Conservation (phyloP, 1,140 invertebrate genomes). For the Campoletis sonorensis region DNA sequence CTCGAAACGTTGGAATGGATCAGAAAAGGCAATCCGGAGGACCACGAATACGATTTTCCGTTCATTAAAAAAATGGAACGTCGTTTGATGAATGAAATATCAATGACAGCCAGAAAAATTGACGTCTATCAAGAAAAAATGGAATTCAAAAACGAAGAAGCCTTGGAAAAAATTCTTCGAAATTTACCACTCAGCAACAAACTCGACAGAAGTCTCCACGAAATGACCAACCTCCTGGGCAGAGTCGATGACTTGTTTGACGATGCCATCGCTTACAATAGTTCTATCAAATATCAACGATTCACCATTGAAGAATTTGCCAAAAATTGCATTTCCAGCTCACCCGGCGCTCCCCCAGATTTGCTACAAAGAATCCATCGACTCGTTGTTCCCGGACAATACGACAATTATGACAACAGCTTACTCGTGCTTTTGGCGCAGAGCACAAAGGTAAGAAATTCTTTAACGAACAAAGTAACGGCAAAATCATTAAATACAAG, state of each 20-base stretch:
- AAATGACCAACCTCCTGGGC: constrained; percentile 79
- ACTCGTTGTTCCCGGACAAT: constrained; percentile 75
- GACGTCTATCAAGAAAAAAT: constrained; percentile 62
- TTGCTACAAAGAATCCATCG: constrained; percentile 83
- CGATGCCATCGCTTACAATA: constrained; percentile 77
- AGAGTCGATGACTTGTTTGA: constrained; percentile 78
- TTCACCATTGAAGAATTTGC: constrained; percentile 84
- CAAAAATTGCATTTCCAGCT: constrained; percentile 80
- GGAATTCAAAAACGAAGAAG: constrained; percentile 52
- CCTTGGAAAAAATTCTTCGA: constrained; percentile 65
- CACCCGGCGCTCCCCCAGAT: constrained; percentile 79
- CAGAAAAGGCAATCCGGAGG: constrained; percentile 62
- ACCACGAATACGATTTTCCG: constrained; percentile 78
- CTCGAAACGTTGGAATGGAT: constrained; percentile 81
- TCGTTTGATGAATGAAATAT: constrained; percentile 75
- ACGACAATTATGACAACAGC: constrained; percentile 68
- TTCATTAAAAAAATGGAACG: constrained; percentile 78
- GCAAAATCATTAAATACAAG: no score
- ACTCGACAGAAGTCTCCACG: constrained; percentile 78
- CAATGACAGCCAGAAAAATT: constrained; percentile 72
- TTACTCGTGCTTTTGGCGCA: constrained; percentile 75
- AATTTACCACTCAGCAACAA: constrained; percentile 72
- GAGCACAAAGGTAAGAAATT: constrained; percentile 74
- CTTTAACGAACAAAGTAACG: no score
- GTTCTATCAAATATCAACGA: constrained; percentile 77